Evolutionary conservation across 2,113 vertebrate species (phyloP).

Genomic region (Nycticryphes semicollaris): DNA sequence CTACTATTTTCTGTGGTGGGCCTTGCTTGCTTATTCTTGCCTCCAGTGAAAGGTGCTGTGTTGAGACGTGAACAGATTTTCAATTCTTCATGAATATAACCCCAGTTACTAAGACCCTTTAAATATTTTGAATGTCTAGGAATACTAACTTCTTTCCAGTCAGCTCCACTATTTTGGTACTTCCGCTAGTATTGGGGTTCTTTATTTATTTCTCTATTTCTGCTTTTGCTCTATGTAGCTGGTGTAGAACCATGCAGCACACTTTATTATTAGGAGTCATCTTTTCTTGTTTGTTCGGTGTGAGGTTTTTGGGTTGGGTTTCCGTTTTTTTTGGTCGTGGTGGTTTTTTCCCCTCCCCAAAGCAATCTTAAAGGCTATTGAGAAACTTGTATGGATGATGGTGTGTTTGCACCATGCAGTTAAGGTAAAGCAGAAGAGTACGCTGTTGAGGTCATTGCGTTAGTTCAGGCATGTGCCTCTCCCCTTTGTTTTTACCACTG

Average conservation of each 20-base stretch:
- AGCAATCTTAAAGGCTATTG: background rate
- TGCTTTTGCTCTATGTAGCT: background rate
- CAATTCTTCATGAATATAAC: background rate
- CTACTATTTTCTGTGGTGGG: background rate
- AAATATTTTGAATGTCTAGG: background rate
- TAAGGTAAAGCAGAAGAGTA: background rate
- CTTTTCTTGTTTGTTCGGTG: background rate
- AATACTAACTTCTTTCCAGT: background rate
- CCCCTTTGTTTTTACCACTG: background rate
- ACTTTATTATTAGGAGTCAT: background rate
- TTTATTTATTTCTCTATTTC: background rate
- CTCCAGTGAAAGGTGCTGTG: background rate
- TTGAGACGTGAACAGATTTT: background rate
- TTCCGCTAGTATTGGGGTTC: too few species aligned
- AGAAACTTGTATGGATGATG: background rate
- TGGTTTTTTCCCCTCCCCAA: background rate
- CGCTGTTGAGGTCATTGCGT: background rate
- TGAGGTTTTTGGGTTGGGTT: background rate
- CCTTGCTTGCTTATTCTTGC: background rate
- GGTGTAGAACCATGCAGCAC: background rate
- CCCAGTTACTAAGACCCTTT: background rate
- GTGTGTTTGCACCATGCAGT: background rate
- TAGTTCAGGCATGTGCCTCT: background rate
- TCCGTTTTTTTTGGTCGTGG: background rate
- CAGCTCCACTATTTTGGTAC: background rate